Evolutionary conservation across 2,888 invertebrate genomes (phyloP).

Genomic region (Omphaloscelis lunosa): DNA sequence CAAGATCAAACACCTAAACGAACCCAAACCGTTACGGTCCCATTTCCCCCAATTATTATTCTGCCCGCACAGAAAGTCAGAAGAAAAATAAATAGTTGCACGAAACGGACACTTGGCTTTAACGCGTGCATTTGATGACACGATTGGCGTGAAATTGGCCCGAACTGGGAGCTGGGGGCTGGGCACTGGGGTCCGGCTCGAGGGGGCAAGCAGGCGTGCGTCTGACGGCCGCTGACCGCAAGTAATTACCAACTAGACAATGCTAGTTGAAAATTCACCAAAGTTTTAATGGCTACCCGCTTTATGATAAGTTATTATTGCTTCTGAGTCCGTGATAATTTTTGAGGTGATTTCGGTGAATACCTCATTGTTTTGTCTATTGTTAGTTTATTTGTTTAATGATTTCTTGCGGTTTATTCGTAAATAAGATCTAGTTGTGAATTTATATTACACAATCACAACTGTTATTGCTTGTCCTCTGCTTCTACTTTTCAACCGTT

Average conservation of each 20-base stretch:
- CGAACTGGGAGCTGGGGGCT: constrained; percentile 60
- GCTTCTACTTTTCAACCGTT: neutral
- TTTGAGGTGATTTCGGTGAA: constrained; percentile 3
- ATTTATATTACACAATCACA: neutral
- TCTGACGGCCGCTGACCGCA: constrained; percentile 76
- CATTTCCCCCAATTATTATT: constrained; percentile 47
- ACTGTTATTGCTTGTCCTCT: neutral
- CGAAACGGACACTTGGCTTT: constrained; percentile 70
- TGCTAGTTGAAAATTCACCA: constrained; percentile 66
- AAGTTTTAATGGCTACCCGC: constrained; percentile 59
- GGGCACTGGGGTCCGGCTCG: constrained; percentile 54
- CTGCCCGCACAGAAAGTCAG: constrained; percentile 39
- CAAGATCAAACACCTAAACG: constrained; percentile 13
- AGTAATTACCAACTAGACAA: constrained; percentile 71
- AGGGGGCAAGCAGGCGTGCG: constrained; percentile 67
- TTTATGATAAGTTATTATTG: constrained; percentile 42
- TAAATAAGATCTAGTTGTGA: neutral
- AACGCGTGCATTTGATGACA: constrained; percentile 84
- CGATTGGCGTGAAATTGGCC: constrained; percentile 88
- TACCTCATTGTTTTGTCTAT: neutral
- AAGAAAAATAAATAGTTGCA: constrained; percentile 68
- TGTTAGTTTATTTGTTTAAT: neutral
- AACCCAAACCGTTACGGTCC: constrained; percentile 7
- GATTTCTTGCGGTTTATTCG: neutral
- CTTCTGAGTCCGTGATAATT: constrained; percentile 27